A percentile compares a stretch with the other conserved stretches of the same genome.
These are phyloP conservation scores for Thrips palmi DNA, from an alignment of 1,140 invertebrate species.

Conservation along the genomic window DNA sequence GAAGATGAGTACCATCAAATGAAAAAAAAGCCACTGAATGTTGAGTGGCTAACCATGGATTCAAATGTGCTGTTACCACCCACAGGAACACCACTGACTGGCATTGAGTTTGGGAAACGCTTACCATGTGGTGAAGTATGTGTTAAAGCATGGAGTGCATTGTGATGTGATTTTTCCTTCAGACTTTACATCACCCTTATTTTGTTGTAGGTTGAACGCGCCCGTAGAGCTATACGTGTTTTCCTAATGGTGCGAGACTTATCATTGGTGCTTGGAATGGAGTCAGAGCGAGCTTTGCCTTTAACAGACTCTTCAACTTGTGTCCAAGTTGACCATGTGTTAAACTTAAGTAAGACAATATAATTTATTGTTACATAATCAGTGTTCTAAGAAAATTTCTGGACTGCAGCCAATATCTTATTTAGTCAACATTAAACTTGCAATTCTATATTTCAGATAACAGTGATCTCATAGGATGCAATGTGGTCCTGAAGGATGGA, in stretches of 20 bases:
- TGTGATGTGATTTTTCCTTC: background rate
- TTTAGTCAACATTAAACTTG: background rate
- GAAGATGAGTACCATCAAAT: slow-evolving; percentile 94
- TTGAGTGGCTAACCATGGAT: slow-evolving; percentile 89
- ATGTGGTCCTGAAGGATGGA: slow-evolving; percentile 76
- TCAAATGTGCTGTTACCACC: slow-evolving; percentile 90
- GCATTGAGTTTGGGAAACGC: slow-evolving; percentile 85
- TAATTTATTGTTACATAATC: background rate
- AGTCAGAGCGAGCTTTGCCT: slow-evolving; percentile 73
- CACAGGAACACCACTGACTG: slow-evolving; percentile 90
- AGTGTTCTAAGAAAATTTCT: slow-evolving; percentile 7
- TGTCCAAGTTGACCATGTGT: slow-evolving; percentile 37
- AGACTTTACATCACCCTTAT: background rate
- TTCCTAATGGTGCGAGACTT: slow-evolving; percentile 84
- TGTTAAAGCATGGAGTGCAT: slow-evolving; percentile 1
- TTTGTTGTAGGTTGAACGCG: slow-evolving; percentile 62
- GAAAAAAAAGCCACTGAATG: slow-evolving; percentile 69
- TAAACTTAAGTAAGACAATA: slow-evolving; percentile 15
- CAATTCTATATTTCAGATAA: slow-evolving; percentile 55
- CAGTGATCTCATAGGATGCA: slow-evolving; percentile 91
- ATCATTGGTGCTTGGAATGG: slow-evolving; percentile 58
- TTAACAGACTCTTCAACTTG: slow-evolving; percentile 78
- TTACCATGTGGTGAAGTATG: slow-evolving; percentile 84
- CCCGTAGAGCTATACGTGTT: slow-evolving; percentile 78
- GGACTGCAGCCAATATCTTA: slow-evolving; percentile 13